Percentiles rank a stretch among this genome's conserved stretches.
Evolutionary conservation across 2,888 invertebrate species (phyloP).

Genomic region (Bembecia ichneumoniformis): DNA sequence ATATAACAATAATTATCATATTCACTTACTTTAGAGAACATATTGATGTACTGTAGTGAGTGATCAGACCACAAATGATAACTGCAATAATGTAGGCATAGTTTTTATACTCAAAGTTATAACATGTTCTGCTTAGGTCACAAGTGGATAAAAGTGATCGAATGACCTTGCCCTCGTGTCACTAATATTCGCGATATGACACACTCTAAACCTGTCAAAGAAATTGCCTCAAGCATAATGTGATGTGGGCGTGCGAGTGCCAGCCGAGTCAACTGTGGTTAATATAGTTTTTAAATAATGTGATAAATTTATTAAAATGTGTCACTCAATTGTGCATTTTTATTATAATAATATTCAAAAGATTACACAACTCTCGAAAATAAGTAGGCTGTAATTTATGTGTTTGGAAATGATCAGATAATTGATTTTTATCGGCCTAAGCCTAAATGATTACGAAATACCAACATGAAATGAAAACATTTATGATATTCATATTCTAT

Average conservation of each 20-base stretch:
- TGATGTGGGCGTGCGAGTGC: background rate
- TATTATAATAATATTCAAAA: no score
- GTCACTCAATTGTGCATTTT: no score
- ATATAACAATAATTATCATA: background rate
- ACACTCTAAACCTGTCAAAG: constrained; percentile 9
- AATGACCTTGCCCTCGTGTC: constrained; percentile 18
- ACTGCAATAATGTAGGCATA: constrained; percentile 9
- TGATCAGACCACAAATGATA: constrained; percentile 27
- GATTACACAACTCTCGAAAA: no score
- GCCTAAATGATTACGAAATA: no score
- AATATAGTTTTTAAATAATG: no score
- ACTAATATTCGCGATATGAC: constrained; percentile 14
- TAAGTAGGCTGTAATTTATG: no score
- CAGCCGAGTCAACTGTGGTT: no score
- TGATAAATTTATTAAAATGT: no score
- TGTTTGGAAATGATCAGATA: no score
- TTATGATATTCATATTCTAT: no score
- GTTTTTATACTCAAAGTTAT: constrained; percentile 31
- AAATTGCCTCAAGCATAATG: background rate
- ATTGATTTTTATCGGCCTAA: no score
- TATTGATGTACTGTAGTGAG: constrained; percentile 16
- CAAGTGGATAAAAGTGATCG: constrained; percentile 25
- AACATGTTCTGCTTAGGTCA: constrained; percentile 17
- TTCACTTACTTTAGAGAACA: constrained; percentile 38
- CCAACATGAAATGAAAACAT: no score